Percentiles rank a stretch among this genome's conserved stretches.
Evolutionary conservation across 2,888 invertebrate species (phyloP).

Genomic region (Podotricha telesiphe): DNA sequence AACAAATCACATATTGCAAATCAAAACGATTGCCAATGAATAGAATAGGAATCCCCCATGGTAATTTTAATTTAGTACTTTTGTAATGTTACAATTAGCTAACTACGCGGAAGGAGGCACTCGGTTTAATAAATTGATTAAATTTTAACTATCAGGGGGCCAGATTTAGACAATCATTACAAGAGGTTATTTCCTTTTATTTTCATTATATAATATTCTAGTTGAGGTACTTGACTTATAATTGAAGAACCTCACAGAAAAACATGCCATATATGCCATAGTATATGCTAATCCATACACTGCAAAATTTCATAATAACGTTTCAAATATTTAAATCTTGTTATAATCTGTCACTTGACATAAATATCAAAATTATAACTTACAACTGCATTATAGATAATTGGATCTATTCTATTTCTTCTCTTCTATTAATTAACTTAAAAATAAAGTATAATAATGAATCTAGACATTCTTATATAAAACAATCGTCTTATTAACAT

Average conservation of each 20-base stretch:
- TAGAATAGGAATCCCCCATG: slow-evolving; percentile 42
- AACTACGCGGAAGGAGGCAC: slow-evolving; percentile 50
- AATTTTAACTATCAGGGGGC: slow-evolving; percentile 52
- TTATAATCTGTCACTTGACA: slow-evolving; percentile 14
- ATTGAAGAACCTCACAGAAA: background rate
- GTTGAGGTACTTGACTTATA: slow-evolving; percentile 19
- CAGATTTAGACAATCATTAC: slow-evolving; percentile 54
- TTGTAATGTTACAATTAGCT: slow-evolving; percentile 49
- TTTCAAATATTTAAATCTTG: background rate
- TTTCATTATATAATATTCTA: slow-evolving; percentile 31
- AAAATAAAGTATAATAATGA: background rate
- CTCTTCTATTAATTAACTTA: background rate
- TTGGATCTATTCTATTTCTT: slow-evolving; percentile 1
- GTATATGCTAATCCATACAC: too few relatives aligned
- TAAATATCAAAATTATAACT: background rate
- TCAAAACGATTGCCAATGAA: slow-evolving; percentile 18
- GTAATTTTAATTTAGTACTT: slow-evolving; percentile 44
- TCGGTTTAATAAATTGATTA: slow-evolving; percentile 52
- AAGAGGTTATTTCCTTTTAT: slow-evolving; percentile 56
- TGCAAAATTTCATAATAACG: background rate
- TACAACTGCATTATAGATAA: background rate
- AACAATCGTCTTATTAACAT: background rate
- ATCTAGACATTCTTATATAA: background rate
- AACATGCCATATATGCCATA: background rate
- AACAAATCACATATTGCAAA: slow-evolving; percentile 1